A percentile compares a stretch with the other conserved stretches of the same genome.
Evolutionary conservation across 2,888 invertebrate genomes (phyloP).

Genomic region (Drosophila algonquin): DNA sequence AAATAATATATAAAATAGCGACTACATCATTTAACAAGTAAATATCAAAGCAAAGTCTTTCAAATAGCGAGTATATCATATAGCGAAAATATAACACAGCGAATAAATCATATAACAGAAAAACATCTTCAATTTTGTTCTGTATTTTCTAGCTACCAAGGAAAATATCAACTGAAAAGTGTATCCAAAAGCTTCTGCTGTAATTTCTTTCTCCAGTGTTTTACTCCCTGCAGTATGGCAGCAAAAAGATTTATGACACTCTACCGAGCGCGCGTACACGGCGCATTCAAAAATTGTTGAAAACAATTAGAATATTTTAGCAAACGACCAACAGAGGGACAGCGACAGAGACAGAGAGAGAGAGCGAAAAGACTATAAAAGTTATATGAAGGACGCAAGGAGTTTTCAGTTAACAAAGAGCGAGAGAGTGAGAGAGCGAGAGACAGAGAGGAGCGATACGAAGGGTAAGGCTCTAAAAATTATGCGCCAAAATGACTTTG

Average conservation of each 20-base stretch:
- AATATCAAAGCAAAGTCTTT: too few species aligned
- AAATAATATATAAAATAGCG: too few species aligned
- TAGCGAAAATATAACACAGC: too few species aligned
- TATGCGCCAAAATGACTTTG: slow-evolving; percentile 76
- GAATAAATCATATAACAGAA: too few species aligned
- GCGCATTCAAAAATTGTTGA: slow-evolving; percentile 77
- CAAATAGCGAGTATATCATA: too few species aligned
- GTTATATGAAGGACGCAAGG: slow-evolving; percentile 61
- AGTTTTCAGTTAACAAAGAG: slow-evolving; percentile 34
- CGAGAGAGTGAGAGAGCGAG: background rate
- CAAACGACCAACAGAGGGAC: slow-evolving; percentile 52
- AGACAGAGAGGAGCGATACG: too few species aligned
- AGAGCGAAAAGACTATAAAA: slow-evolving; percentile 69
- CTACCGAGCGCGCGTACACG: slow-evolving; percentile 55
- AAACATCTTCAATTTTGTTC: too few species aligned
- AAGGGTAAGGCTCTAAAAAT: slow-evolving; percentile 66
- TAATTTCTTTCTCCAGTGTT: slow-evolving; percentile 59
- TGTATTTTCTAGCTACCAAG: background rate
- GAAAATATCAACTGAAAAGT: background rate
- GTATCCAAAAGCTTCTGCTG: slow-evolving; percentile 31
- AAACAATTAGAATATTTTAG: slow-evolving; percentile 79
- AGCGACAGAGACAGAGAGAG: slow-evolving; percentile 23
- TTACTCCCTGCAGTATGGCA: slow-evolving; percentile 34
- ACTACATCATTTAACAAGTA: too few species aligned
- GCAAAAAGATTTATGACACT: slow-evolving; percentile 70